These are phyloP conservation scores for Andrena chrysosceles DNA, from an alignment of 2,888 invertebrate species.

Conservation along the genomic window DNA sequence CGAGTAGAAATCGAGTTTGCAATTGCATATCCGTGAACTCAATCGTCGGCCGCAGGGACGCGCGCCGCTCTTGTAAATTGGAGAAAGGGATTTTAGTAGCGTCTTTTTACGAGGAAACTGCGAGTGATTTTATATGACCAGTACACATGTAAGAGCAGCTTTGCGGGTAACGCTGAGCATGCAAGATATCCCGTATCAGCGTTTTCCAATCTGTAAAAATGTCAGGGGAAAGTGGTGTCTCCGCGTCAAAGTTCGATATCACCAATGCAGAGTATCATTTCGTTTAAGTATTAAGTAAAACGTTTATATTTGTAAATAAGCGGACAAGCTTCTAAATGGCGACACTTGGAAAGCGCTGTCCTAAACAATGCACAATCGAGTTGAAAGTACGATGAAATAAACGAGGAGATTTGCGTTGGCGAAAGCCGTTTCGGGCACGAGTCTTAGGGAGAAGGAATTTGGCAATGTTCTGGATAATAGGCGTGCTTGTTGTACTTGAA, in stretches of 20 bases:
- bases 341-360: conserved; percentile 23
- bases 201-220: conserved; percentile 30
- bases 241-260: conserved; percentile 7
- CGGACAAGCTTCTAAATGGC: conserved; percentile 10
- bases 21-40: conserved; percentile 6
- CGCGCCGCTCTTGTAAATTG: conserved; percentile 8
- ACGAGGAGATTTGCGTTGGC: conserved; percentile 1
- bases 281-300: neutral
- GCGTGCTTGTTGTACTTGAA: neutral
- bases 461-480: neutral
- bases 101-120: conserved; percentile 24
- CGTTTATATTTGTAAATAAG: conserved; percentile 44
- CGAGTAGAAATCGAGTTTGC: conserved; percentile 30
- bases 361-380: conserved; percentile 46
- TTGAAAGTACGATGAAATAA: conserved; percentile 53
- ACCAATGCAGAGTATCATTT: conserved; percentile 9
- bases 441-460: conserved; percentile 10
- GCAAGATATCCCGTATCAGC: conserved; percentile 1
- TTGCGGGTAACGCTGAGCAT: conserved; percentile 7
- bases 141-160: conserved; percentile 20
- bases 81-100: conserved; percentile 38
- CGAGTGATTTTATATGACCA: conserved; percentile 34
- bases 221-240: neutral
- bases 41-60: conserved; percentile 2
- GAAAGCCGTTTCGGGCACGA: neutral